These are phyloP conservation scores for Xiphorhynchus elegans DNA, from an alignment of 2,113 vertebrate species.

Conservation along the genomic window DNA sequence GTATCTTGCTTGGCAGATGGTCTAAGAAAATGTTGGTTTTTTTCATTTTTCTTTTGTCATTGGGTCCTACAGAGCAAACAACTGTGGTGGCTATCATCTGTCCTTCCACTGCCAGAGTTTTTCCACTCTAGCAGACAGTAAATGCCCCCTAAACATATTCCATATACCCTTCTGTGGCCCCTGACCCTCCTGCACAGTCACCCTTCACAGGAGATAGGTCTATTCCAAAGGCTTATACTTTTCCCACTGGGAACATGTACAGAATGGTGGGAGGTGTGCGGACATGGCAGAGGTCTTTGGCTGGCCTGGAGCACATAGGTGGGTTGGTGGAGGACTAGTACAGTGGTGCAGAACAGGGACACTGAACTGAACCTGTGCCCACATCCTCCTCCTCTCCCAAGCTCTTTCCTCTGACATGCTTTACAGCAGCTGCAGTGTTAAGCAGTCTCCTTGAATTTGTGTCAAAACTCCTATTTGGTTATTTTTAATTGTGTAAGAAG, in stretches of 20 bases:
- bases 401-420: background rate
- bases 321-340: background rate
- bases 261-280: background rate
- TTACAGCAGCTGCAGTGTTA: background rate
- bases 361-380: background rate
- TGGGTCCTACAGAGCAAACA: background rate
- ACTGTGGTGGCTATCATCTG: background rate
- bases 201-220: rapidly evolving
- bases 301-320: background rate
- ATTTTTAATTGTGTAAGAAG: background rate
- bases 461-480: background rate
- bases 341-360: background rate
- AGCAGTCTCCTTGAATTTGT: background rate
- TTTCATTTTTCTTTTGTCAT: background rate
- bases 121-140: background rate
- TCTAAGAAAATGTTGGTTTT: background rate
- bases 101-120: background rate
- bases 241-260: background rate
- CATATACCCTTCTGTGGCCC: background rate
- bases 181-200: background rate
- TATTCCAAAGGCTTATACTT: background rate
- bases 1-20: background rate
- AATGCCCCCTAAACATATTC: background rate
- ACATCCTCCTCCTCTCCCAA: background rate
- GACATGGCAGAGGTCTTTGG: background rate